Base-by-base conservation (phyloP, 2,797 vertebrate genomes). In the Cyprinodon diabolis region DNA sequence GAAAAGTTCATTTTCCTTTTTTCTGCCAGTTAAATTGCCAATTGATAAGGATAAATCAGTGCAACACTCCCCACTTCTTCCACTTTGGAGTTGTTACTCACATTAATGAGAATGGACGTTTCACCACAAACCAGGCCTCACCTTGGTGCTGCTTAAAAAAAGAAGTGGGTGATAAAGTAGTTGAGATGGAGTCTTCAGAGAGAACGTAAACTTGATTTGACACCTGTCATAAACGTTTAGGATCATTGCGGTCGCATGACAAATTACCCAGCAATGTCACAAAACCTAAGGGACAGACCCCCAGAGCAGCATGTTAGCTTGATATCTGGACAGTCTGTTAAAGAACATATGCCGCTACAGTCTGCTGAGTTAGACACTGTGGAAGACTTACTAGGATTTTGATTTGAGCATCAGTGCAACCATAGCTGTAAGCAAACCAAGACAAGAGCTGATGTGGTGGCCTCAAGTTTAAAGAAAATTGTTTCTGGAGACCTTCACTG, bases 161-260 rank as follows among this genome's bases (percentile, higher is more conserved):
- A 78, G 86, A 82, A 91, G 83, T 77, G 79, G 78, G 88, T 78
- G 69, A 87, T 91, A 89, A 91, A 89, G 80, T 80, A 85, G 86
- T 81, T 79, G 84, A 85, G 80, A 91, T 84, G 90, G 89, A 92
- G 86, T 79, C 89, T 88, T 92, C 89, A 89, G 73, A 76, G 75
- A 45, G 82, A 84, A 79, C 76, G 54, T 79, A 91, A 92, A 93
- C 82, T 57, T 87, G 90, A 93, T 93, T 87, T 84, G 92, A 92
- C 93, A 93, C 84, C 87, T 93, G 91, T 92, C 93, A 93, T 82
- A 89, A 89, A 83, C 77, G 75, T 79, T 94, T 79, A 92, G 74
- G 78, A 83, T 93, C 92, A 91, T 66, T 8, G 70, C 81, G 63
- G 78, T 58, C 0, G 72, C 81, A 76, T 87, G 81, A 90, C 89